Conservation (phyloP, 2,797 vertebrate genomes). For the Carduelis carduelis region DNA sequence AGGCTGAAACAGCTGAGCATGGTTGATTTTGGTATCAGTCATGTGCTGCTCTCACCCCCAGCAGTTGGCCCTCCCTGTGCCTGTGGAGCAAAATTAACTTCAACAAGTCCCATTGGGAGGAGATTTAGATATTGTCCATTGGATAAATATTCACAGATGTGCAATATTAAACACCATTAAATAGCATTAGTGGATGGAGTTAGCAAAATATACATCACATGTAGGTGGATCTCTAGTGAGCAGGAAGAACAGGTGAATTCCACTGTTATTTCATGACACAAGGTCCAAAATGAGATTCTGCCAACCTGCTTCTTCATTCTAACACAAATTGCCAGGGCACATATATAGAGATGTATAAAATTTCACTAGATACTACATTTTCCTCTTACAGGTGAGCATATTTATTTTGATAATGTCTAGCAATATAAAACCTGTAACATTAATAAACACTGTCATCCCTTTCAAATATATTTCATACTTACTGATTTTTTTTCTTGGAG, state of each 20-base stretch:
- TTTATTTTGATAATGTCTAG: conserved; percentile 51
- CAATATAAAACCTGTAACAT: conserved; percentile 12
- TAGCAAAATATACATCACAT: not conserved
- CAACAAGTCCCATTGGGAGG: not conserved
- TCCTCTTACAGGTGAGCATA: not conserved
- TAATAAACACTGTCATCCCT: conserved; percentile 37
- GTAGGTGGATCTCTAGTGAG: not conserved
- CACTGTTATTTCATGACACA: not conserved
- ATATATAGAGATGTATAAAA: not conserved
- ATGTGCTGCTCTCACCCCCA: not conserved
- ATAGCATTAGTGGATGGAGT: not conserved
- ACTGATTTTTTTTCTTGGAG: conserved; percentile 27
- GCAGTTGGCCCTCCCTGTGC: not conserved
- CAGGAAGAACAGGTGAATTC: not conserved
- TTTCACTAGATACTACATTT: conserved; percentile 9
- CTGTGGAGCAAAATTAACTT: not conserved
- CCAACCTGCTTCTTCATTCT: not conserved
- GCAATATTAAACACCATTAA: not conserved
- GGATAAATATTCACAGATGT: conserved; percentile 1
- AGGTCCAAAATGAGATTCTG: not conserved
- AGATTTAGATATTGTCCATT: not conserved
- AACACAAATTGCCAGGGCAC: not conserved
- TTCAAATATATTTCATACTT: conserved; percentile 39
- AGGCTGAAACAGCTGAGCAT: rapidly evolving
- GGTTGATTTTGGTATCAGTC: not conserved